These are phyloP conservation scores for Lampris incognitus DNA, from an alignment of 2,113 vertebrate species.

Conservation along the genomic window DNA sequence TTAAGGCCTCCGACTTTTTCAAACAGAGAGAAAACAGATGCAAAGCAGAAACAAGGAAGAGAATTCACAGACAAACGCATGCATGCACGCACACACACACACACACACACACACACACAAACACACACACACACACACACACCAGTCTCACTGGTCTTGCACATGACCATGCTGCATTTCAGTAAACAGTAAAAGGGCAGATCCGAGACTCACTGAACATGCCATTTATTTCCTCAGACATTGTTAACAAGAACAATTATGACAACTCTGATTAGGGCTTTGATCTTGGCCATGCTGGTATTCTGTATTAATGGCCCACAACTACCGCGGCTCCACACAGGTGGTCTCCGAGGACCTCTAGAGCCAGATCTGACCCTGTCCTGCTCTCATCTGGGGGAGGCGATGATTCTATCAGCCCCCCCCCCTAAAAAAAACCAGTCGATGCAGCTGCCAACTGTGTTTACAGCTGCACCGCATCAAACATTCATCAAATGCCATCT, in stretches of 20 bases:
- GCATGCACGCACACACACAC: conserved; percentile 17
- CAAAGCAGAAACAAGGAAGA: conserved; percentile 69
- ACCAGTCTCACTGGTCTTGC: conserved; percentile 49
- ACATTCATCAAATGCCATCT: conserved; percentile 86
- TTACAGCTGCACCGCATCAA: conserved; percentile 84
- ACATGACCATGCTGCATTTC: conserved; percentile 61
- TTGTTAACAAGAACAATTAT: conserved; percentile 77
- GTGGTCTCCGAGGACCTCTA: conserved; percentile 71
- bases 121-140: conserved; percentile 35
- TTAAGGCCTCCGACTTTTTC: conserved; percentile 72
- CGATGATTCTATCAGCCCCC: conserved; percentile 67
- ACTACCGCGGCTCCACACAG: conserved; percentile 64
- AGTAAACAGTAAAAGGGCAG: conserved; percentile 59
- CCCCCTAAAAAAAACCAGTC: conserved; percentile 54
- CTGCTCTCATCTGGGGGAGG: conserved; percentile 72
- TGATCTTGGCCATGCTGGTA: conserved; percentile 65
- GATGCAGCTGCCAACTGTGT: conserved; percentile 83
- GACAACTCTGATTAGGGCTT: conserved; percentile 72
- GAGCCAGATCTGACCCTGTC: conserved; percentile 74
- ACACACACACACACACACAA: conserved; percentile 16
- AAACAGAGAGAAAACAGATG: conserved; percentile 77
- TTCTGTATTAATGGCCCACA: conserved; percentile 67
- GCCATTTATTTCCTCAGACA: conserved; percentile 62
- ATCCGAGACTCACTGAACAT: conserved; percentile 61
- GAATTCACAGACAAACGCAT: conserved; percentile 65